Base-by-base conservation (phyloP, 2,797 vertebrate genomes). In the Sebastes matsubarae region DNA sequence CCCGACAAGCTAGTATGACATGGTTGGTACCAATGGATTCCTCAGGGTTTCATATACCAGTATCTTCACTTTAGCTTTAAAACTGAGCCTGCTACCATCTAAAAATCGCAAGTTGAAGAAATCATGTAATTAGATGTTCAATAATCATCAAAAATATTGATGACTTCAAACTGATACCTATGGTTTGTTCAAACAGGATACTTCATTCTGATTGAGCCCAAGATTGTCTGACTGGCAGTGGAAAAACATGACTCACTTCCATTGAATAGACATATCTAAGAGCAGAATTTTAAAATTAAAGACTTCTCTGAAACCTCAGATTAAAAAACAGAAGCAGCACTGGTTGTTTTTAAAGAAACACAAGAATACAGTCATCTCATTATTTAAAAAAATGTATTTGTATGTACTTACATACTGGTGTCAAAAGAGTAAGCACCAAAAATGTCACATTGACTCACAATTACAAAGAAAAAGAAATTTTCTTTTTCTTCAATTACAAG, bases 301-400 rank as follows among this genome's bases (percentile, higher is more conserved):
- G 6, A n/a, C 14, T 25, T 50, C 8, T 42, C 36, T 30, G 12
- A 29, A 38, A 50, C 20, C 24, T 4, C 12, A 4, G 18, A n/a
- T 30, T 64, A 12, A 55, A 27, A 24, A 8, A 6, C 8, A n/a
- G 2, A 38, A 8, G 14, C 22, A 64, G 2, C 34, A 10, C 2
- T 5, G 1, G 9, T 4, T 14, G 14, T n/a, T 68, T 20, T 68
- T 8, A 75, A 67, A 86, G 50, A 87, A 85, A 87, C 18, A 88
- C 80, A 86, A 52, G 58, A 82, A 75, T 27, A 67, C 54, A 76
- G 29, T 38, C 52, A 38, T 86, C 52, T 75, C 36, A 83, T 94
- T 95, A 93, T 94, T 94, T 94, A 93, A 94, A 95, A 95, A 95
- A 94, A 93, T 93, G 84, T 94, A 96, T 96, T 94, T 95, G 92